Conservation (phyloP, 2,797 vertebrate species). For the Rhyacichthys aspro region DNA sequence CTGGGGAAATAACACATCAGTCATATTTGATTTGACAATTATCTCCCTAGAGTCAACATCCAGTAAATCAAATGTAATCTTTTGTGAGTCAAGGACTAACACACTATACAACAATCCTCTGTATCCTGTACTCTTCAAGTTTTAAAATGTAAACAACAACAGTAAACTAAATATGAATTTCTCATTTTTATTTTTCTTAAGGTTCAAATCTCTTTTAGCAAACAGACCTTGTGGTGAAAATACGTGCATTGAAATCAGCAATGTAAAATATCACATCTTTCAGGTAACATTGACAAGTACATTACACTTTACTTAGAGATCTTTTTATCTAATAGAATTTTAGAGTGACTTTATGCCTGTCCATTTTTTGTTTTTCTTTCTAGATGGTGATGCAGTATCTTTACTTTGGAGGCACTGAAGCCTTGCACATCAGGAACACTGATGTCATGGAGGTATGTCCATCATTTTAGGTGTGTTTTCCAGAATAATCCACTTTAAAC, state of each 20-base stretch:
- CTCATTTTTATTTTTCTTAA: slow-evolving; percentile 49
- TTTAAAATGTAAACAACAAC: background rate
- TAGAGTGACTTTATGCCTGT: background rate
- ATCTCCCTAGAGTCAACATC: slow-evolving; percentile 2
- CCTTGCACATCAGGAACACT: slow-evolving; percentile 94
- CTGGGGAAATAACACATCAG: slow-evolving; percentile 8
- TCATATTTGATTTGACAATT: slow-evolving; percentile 7
- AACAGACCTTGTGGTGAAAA: slow-evolving; percentile 93
- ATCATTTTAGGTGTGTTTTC: background rate
- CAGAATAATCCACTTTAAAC: background rate
- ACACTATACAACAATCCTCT: background rate
- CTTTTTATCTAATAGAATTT: background rate
- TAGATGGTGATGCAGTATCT: slow-evolving; percentile 99
- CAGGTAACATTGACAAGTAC: slow-evolving; percentile 81
- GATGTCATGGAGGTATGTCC: slow-evolving; percentile 93
- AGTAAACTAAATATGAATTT: background rate
- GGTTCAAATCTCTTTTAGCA: slow-evolving; percentile 94
- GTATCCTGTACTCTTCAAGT: background rate
- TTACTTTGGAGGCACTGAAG: slow-evolving; percentile 93
- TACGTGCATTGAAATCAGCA: slow-evolving; percentile 97
- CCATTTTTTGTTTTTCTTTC: slow-evolving; percentile 29
- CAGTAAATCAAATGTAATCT: background rate
- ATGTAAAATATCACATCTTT: slow-evolving; percentile 98
- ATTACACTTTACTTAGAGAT: background rate
- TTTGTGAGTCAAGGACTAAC: background rate